Conservation (phyloP, 2,797 vertebrate genomes). For the Characodon lateralis region DNA sequence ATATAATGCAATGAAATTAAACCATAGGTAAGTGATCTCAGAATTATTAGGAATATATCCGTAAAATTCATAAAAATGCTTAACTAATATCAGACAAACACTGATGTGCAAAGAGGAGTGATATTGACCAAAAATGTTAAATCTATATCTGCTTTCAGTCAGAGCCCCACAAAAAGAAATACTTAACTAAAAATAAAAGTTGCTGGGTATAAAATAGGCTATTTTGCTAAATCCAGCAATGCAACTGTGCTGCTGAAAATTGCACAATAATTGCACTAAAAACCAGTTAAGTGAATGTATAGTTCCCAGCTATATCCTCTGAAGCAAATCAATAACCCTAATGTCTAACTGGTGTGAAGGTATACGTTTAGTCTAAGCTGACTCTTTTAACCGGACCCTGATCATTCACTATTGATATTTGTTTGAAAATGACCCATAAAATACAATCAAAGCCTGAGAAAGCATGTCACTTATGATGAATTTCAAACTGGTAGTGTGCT, state of each 20-base stretch:
- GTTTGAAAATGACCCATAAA: not conserved
- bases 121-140: no score
- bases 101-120: no score
- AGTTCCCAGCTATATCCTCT: no score
- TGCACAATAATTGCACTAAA: not conserved
- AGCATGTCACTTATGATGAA: conserved; percentile 17
- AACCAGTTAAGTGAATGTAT: no score
- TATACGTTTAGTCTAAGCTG: not conserved
- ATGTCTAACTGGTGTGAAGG: not conserved
- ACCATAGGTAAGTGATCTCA: no score
- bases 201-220: not conserved
- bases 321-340: not conserved
- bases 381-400: not conserved
- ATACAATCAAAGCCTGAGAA: no score
- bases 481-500: conserved; percentile 6
- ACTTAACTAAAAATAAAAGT: not conserved
- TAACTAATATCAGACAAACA: no score
- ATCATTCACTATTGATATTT: not conserved
- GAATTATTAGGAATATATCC: no score
- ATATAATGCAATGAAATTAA: no score
- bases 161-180: not conserved
- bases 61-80: no score
- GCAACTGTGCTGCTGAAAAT: not conserved
- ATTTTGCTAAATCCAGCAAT: not conserved
- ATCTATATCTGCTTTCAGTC: not conserved